These are phyloP conservation scores for Conopomorpha cramerella DNA, from an alignment of 1,140 invertebrate genomes.

Conservation along the genomic window DNA sequence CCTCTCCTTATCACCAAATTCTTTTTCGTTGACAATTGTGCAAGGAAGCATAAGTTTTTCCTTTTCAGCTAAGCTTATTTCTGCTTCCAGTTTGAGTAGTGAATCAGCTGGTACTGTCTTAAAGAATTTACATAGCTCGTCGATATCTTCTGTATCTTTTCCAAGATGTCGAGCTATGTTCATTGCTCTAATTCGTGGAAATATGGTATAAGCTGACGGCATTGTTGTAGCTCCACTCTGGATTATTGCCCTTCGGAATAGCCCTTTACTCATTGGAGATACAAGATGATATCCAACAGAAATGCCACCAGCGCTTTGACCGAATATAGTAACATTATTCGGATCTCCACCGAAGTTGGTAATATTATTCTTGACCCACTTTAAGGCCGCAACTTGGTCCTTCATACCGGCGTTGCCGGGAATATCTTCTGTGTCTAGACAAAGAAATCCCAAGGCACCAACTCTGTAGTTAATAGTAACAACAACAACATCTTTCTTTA, in stretches of 20 bases:
- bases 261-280: slow-evolving; percentile 63
- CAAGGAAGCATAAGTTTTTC: slow-evolving; percentile 5
- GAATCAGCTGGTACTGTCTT: slow-evolving; percentile 11
- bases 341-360: slow-evolving; percentile 71
- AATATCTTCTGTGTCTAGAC: slow-evolving; percentile 34
- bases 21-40: slow-evolving; percentile 13
- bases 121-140: slow-evolving; percentile 16
- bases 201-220: too few relatives aligned
- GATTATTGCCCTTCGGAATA: slow-evolving; percentile 23
- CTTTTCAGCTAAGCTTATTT: slow-evolving; percentile 9
- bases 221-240: slow-evolving; percentile 12
- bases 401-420: slow-evolving; percentile 28
- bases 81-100: slow-evolving; percentile 6
- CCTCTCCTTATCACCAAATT: slow-evolving; percentile 16
- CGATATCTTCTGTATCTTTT: slow-evolving; percentile 11
- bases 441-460: slow-evolving; percentile 59
- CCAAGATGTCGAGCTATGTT: slow-evolving; percentile 15
- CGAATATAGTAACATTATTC: slow-evolving; percentile 73
- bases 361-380: slow-evolving; percentile 21
- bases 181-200: too few relatives aligned
- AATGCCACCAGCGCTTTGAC: slow-evolving; percentile 66
- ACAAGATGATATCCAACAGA: slow-evolving; percentile 59
- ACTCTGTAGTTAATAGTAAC: slow-evolving; percentile 72
- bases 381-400: slow-evolving; percentile 19
- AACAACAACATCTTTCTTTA: slow-evolving; percentile 65